Percentiles rank a stretch among this genome's conserved stretches.
Conservation (phyloP, 2,888 invertebrate genomes). For the Teleiodes luculella region DNA sequence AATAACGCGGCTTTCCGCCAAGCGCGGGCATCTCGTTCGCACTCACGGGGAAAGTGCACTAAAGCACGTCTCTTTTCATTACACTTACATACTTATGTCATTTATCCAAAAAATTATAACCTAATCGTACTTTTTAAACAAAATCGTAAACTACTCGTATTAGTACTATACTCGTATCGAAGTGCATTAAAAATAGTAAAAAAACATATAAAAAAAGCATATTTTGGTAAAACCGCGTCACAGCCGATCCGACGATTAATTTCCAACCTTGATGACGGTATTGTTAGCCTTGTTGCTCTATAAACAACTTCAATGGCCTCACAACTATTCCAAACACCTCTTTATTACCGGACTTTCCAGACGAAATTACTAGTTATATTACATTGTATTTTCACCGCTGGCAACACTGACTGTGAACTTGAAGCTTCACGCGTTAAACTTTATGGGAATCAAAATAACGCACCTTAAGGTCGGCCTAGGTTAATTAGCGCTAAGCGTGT, state of each 20-base stretch:
- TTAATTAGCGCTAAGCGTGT: background rate
- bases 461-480: background rate
- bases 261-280: constrained; percentile 71
- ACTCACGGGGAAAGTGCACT: background rate
- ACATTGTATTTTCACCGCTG: constrained; percentile 3
- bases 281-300: constrained; percentile 65
- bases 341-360: constrained; percentile 17
- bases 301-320: constrained; percentile 56
- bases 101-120: too few species aligned
- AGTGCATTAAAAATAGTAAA: too few species aligned
- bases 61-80: background rate
- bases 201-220: background rate
- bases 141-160: too few species aligned
- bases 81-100: too few species aligned
- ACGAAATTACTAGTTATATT: constrained; percentile 6
- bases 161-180: too few species aligned
- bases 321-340: constrained; percentile 40
- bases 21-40: constrained; percentile 22
- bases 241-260: constrained; percentile 41
- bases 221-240: background rate
- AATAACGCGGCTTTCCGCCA: constrained; percentile 53
- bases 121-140: too few species aligned
- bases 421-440: background rate
- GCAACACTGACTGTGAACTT: constrained; percentile 10
- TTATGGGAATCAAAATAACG: background rate